A percentile compares a stretch with the other conserved stretches of the same genome.
Conservation (phyloP, 1,140 invertebrate species). For the Leguminivora glycinivorella region DNA sequence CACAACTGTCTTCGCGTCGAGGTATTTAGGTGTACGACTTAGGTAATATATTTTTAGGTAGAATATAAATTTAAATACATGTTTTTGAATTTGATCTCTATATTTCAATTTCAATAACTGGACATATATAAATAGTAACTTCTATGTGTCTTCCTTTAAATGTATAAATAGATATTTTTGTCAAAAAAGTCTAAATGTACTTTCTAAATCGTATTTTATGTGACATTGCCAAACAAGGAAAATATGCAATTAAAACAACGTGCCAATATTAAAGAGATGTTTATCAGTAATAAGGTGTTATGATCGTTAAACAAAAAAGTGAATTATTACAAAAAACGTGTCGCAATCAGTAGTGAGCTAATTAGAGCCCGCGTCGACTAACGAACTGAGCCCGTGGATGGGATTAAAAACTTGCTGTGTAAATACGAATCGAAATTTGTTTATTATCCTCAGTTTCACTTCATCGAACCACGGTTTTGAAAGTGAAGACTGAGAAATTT, state of each 20-base stretch:
- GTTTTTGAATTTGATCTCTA: conserved; percentile 20
- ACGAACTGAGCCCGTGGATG: neutral
- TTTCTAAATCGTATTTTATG: neutral
- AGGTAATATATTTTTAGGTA: conserved; percentile 14
- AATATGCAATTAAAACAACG: conserved; percentile 15
- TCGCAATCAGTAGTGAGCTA: neutral
- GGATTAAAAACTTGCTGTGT: neutral
- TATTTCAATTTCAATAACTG: conserved; percentile 4
- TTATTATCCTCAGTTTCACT: neutral
- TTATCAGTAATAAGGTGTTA: neutral
- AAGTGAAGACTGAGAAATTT: neutral
- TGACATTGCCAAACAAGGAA: neutral
- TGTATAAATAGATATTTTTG: neutral
- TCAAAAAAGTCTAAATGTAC: neutral
- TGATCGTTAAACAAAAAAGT: neutral
- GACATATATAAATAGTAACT: conserved; percentile 9
- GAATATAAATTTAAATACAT: conserved; percentile 12
- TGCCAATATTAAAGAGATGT: neutral
- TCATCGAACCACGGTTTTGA: neutral
- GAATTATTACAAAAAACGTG: neutral
- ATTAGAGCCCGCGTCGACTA: neutral
- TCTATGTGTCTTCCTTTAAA: conserved; percentile 16
- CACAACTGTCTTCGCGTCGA: conserved; percentile 25
- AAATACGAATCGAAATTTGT: neutral
- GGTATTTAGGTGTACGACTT: conserved; percentile 1